phyloP scores from a whole-genome alignment of 2,113 vertebrate species.

The Cephalophus harveyi region DNA sequence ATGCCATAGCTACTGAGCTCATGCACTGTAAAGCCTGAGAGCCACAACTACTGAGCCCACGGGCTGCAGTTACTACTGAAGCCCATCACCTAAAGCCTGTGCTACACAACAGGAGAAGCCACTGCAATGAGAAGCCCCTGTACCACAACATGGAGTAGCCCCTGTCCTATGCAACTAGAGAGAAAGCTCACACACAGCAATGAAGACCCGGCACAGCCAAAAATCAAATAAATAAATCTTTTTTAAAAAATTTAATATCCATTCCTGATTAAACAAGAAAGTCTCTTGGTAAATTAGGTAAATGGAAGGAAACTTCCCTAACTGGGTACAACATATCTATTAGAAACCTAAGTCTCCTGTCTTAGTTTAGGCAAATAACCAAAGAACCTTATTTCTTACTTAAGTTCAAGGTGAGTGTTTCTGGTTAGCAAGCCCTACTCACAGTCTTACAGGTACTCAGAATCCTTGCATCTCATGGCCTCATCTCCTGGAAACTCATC shows the following conservation, averaged over 20 bases:
- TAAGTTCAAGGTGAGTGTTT: not conserved
- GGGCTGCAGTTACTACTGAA: not conserved
- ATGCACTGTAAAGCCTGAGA: not conserved
- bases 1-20: not conserved
- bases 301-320: not conserved
- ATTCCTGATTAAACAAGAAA: not conserved
- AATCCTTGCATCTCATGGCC: too few relatives aligned
- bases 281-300: not conserved
- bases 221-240: not conserved
- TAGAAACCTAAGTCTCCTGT: not conserved
- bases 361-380: not conserved
- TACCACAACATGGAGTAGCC: not conserved
- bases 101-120: not conserved
- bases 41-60: not conserved
- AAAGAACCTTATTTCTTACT: not conserved
- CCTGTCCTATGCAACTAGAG: not conserved
- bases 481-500: not conserved
- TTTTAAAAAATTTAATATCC: not conserved
- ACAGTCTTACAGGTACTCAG: not conserved
- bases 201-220: not conserved
- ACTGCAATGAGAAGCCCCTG: not conserved
- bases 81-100: not conserved
- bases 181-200: not conserved
- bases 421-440: not conserved
- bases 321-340: not conserved